These are phyloP conservation scores for Brachionus manjavacas DNA, from an alignment of 1,140 invertebrate genomes.

Conservation along the genomic window DNA sequence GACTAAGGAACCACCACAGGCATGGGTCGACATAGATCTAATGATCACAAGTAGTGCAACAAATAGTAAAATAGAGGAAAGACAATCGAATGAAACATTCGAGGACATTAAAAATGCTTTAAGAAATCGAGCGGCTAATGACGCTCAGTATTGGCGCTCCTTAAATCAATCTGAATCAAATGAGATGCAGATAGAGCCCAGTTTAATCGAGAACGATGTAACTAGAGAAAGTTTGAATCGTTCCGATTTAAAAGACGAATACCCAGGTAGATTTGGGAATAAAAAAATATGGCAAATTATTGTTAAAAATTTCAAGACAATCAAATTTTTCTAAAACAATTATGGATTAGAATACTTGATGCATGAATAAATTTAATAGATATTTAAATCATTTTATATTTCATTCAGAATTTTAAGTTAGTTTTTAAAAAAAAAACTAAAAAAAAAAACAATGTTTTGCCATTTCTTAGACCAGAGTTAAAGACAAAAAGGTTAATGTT, in stretches of 20 bases:
- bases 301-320: background rate
- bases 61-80: slow-evolving; percentile 34
- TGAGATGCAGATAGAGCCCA: background rate
- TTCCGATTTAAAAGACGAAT: background rate
- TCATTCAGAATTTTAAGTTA: background rate
- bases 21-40: slow-evolving; percentile 32
- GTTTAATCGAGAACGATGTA: slow-evolving; percentile 8
- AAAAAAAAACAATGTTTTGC: background rate
- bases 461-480: background rate
- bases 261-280: background rate
- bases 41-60: slow-evolving; percentile 29
- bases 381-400: background rate
- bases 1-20: background rate
- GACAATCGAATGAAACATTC: slow-evolving; percentile 2
- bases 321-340: background rate
- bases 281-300: slow-evolving; percentile 10
- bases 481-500: background rate
- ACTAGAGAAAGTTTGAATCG: slow-evolving; percentile 23
- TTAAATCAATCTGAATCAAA: background rate
- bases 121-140: background rate
- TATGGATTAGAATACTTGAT: background rate
- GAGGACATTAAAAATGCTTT: background rate
- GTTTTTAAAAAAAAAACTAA: background rate
- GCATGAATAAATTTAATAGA: background rate
- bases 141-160: background rate